Evolutionary conservation across 1,140 invertebrate genomes (phyloP).

Genomic region (Zaprionus ghesquierei): DNA sequence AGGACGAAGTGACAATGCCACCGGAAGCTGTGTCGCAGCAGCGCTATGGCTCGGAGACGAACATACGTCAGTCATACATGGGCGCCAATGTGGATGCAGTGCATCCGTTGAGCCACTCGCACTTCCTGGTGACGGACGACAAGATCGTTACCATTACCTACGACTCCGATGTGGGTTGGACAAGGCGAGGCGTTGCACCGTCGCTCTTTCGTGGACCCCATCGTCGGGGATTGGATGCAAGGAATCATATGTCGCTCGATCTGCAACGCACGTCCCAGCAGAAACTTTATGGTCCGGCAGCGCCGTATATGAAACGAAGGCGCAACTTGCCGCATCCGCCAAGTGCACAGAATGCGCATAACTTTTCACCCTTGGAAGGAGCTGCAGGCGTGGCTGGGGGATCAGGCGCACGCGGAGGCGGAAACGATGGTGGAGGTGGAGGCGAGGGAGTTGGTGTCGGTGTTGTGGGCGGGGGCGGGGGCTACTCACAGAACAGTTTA

Average conservation of each 20-base stretch:
- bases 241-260: conserved; percentile 77
- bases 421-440: conserved; percentile 13
- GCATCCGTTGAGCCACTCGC: conserved; percentile 79
- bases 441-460: conserved; percentile 27
- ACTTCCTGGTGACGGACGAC: conserved; percentile 82
- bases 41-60: conserved; percentile 77
- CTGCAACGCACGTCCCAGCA: conserved; percentile 76
- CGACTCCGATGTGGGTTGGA: conserved; percentile 83
- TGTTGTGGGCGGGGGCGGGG: conserved; percentile 40
- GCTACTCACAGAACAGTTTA: conserved; percentile 58
- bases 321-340: conserved; percentile 78
- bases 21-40: not conserved
- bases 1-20: conserved; percentile 60
- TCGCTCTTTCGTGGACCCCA: conserved; percentile 66
- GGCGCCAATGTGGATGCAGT: conserved; percentile 71
- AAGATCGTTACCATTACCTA: conserved; percentile 83
- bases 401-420: conserved; percentile 27
- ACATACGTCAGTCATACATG: conserved; percentile 81
- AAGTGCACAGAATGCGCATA: conserved; percentile 79
- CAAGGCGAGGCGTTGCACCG: conserved; percentile 71
- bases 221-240: conserved; percentile 52
- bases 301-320: conserved; percentile 70
- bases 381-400: conserved; percentile 23
- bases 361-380: conserved; percentile 75
- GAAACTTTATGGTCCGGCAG: conserved; percentile 72